phyloP scores from a whole-genome alignment of 1,140 invertebrate genomes.

The Zaprionus vittiger region DNA sequence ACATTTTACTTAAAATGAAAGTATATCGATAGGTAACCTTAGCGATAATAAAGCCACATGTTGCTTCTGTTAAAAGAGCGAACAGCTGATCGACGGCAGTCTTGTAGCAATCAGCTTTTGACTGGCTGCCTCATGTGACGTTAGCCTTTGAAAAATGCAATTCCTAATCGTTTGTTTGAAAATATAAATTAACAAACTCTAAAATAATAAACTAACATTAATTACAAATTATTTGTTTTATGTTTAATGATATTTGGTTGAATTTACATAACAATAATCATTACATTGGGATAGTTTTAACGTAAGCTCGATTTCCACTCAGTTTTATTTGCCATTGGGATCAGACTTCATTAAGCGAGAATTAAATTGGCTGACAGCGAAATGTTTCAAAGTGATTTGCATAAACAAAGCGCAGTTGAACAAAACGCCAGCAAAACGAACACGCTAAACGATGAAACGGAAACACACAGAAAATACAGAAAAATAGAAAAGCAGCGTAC shows the following conservation, averaged over 20 bases:
- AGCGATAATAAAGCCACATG: neutral
- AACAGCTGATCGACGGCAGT: slow-evolving; percentile 14
- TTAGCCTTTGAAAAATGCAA: slow-evolving; percentile 20
- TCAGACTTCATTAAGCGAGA: slow-evolving; percentile 47
- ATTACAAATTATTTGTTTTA: neutral
- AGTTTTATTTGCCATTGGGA: slow-evolving; percentile 18
- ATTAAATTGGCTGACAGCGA: slow-evolving; percentile 40
- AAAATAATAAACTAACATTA: neutral
- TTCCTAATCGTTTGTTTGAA: neutral
- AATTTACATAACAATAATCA: neutral
- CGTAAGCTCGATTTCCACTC: slow-evolving; percentile 2
- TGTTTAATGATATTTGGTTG: neutral
- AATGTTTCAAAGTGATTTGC: slow-evolving; percentile 41
- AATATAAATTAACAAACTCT: neutral
- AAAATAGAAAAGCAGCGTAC: slow-evolving; percentile 12
- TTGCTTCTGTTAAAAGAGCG: neutral
- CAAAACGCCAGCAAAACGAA: slow-evolving; percentile 39
- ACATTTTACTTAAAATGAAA: neutral
- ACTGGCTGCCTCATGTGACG: neutral
- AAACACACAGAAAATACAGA: slow-evolving; percentile 21
- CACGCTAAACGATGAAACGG: slow-evolving; percentile 32
- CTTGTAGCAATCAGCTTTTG: slow-evolving; percentile 8
- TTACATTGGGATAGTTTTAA: neutral
- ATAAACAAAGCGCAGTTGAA: slow-evolving; percentile 53
- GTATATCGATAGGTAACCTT: neutral